These are phyloP conservation scores for Euthynnus affinis DNA, from an alignment of 2,797 vertebrate species.

Conservation along the genomic window DNA sequence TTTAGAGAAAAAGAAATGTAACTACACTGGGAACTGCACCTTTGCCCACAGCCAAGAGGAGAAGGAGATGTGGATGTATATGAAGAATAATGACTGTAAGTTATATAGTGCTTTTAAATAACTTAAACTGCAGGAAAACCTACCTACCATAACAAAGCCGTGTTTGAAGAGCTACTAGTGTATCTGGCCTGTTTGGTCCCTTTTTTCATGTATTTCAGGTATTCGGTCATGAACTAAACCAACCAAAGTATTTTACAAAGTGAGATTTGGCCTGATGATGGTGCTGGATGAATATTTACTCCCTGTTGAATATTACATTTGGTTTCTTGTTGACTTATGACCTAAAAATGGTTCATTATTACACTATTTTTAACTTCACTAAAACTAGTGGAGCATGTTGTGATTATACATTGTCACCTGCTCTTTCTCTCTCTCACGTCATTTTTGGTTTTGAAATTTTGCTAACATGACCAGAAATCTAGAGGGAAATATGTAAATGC, in stretches of 20 bases:
- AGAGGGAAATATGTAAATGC: background rate
- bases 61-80: conserved; percentile 97
- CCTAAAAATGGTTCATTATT: too few relatives aligned
- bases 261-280: too few relatives aligned
- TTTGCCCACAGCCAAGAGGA: conserved; percentile 97
- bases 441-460: background rate
- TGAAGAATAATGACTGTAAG: conserved; percentile 96
- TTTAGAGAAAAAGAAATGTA: conserved; percentile 91
- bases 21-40: conserved; percentile 92
- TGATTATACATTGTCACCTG: too few relatives aligned
- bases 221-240: too few relatives aligned
- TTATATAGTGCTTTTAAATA: conserved; percentile 21
- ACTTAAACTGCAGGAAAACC: background rate
- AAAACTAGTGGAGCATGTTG: too few relatives aligned
- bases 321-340: background rate
- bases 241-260: too few relatives aligned
- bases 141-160: too few relatives aligned
- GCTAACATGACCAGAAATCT: background rate
- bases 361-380: too few relatives aligned
- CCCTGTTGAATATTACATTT: background rate
- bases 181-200: too few relatives aligned
- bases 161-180: too few relatives aligned
- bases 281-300: background rate
- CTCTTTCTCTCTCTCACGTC: too few relatives aligned
- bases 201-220: too few relatives aligned